These are phyloP conservation scores for Tangara arthus DNA, from an alignment of 2,797 vertebrate species.

Conservation along the genomic window DNA sequence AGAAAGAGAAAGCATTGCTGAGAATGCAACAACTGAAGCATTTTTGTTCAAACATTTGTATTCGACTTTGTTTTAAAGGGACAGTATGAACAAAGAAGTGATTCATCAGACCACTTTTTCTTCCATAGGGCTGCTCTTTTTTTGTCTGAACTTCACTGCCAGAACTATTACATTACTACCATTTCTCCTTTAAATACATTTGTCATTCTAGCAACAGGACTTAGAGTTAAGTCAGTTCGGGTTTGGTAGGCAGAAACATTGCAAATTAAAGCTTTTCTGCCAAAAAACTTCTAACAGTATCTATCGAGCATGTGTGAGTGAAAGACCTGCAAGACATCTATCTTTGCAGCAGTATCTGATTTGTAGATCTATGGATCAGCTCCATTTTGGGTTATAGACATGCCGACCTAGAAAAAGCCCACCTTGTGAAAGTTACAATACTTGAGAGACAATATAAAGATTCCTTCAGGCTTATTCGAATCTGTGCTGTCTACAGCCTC, in stretches of 20 bases:
- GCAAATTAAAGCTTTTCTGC: not conserved
- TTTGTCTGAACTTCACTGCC: not conserved
- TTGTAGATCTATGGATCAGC: not conserved
- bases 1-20: constrained; percentile 6
- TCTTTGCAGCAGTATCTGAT: not conserved
- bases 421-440: not conserved
- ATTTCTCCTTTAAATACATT: not conserved
- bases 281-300: not conserved
- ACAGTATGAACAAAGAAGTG: constrained; percentile 19
- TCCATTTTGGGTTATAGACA: not conserved
- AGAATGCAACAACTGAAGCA: not conserved
- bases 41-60: constrained; percentile 23
- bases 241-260: not conserved
- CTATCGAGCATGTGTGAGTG: not conserved
- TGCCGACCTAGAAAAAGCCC: not conserved
- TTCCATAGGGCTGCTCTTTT: not conserved
- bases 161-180: not conserved
- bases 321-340: not conserved
- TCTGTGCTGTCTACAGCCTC: not conserved
- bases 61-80: not conserved
- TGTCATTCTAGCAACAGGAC: not conserved
- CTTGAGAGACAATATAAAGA: not conserved
- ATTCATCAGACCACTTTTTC: not conserved
- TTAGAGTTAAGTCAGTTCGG: not conserved
- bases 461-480: constrained; percentile 30